Conservation (phyloP, 2,888 invertebrate genomes). For the Ceramica pisi region DNA sequence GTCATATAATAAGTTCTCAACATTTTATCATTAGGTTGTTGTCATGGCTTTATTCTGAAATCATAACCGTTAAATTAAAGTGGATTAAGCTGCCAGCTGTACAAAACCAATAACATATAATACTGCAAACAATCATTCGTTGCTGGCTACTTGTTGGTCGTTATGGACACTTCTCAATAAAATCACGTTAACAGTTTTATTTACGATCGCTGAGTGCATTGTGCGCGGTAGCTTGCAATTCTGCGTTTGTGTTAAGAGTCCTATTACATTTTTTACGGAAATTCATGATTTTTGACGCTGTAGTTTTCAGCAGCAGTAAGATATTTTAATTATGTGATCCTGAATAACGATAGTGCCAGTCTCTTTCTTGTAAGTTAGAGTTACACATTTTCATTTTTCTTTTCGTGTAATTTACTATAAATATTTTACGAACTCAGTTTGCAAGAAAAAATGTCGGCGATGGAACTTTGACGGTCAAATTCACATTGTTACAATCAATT, state of each 20-base stretch:
- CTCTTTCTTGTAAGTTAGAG: too few species aligned
- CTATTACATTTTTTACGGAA: too few species aligned
- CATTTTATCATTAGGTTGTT: background rate
- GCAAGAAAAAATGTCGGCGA: too few species aligned
- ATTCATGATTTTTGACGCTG: too few species aligned
- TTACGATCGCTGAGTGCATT: conserved; percentile 46
- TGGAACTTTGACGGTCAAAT: too few species aligned
- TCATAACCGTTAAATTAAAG: background rate
- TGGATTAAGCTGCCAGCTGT: background rate
- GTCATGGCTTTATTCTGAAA: background rate
- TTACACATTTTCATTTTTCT: too few species aligned
- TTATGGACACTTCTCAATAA: conserved; percentile 47
- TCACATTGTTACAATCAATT: too few species aligned
- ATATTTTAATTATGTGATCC: too few species aligned
- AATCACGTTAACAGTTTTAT: conserved; percentile 50
- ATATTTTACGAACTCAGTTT: too few species aligned
- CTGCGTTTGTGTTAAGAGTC: conserved; percentile 28
- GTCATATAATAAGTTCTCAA: background rate
- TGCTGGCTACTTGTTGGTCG: conserved; percentile 14
- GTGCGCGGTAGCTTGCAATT: conserved; percentile 35
- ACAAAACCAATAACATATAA: conserved; percentile 1
- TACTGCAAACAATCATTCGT: conserved; percentile 26
- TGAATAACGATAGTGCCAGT: too few species aligned
- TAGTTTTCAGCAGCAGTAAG: too few species aligned
- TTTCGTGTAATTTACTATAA: too few species aligned